phyloP scores from a whole-genome alignment of 64 coral and sea anemone species.

The Dendrophyllia cribrosa region DNA sequence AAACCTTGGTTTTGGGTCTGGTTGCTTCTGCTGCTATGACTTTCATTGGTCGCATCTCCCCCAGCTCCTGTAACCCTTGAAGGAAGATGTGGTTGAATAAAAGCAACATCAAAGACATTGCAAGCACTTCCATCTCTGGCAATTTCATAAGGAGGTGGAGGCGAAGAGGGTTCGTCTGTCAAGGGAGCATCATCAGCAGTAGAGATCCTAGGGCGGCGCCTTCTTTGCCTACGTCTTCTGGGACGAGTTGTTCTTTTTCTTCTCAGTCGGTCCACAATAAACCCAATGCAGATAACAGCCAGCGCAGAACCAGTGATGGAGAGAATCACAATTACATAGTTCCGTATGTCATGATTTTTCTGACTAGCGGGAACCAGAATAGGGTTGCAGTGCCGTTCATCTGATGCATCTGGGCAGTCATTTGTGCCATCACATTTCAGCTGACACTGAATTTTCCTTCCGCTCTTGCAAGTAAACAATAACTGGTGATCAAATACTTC shows the following conservation, averaged over 20 bases:
- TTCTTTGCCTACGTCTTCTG: conserved; percentile 50
- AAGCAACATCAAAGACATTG: neutral
- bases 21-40: neutral
- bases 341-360: conserved; percentile 62
- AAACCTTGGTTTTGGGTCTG: neutral
- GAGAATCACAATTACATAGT: conserved; percentile 88
- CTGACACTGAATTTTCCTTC: conserved; percentile 77
- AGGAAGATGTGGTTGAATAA: conserved; percentile 1
- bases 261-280: conserved; percentile 86
- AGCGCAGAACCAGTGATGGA: conserved; percentile 86
- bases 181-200: conserved; percentile 43
- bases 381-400: conserved; percentile 74
- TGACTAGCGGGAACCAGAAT: neutral
- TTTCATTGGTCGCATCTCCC: neutral
- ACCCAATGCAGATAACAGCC: conserved; percentile 74
- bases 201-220: conserved; percentile 58
- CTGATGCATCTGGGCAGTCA: conserved; percentile 89
- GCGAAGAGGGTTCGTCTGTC: conserved; percentile 71
- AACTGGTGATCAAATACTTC: conserved; percentile 68
- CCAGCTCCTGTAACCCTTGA: neutral
- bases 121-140: neutral
- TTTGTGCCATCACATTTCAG: conserved; percentile 88
- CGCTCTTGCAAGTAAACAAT: conserved; percentile 82
- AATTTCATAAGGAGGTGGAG: conserved; percentile 64
- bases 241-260: conserved; percentile 57